These are phyloP conservation scores for Scrobipalpa atriplicella DNA, from an alignment of 2,888 invertebrate species.

Conservation along the genomic window DNA sequence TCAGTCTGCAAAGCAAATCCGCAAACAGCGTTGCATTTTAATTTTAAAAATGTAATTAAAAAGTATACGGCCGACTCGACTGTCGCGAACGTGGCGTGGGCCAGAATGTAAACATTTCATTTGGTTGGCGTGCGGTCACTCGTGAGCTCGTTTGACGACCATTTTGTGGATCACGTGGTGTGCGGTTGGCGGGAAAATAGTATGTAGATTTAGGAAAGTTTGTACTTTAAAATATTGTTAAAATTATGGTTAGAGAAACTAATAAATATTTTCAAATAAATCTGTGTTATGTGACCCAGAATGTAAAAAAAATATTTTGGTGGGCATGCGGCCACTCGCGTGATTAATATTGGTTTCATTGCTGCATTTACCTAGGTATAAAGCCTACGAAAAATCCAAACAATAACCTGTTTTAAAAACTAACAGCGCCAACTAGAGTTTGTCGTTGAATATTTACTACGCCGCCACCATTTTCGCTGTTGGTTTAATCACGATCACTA, in stretches of 20 bases:
- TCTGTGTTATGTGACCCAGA: too few relatives aligned
- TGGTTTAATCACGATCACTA: too few relatives aligned
- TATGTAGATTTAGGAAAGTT: neutral
- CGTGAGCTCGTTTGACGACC: slow-evolving; percentile 49
- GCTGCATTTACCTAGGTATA: too few relatives aligned
- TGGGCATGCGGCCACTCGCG: too few relatives aligned
- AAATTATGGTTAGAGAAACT: neutral
- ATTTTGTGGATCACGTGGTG: slow-evolving; percentile 40
- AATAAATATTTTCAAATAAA: too few relatives aligned
- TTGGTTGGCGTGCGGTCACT: slow-evolving; percentile 60
- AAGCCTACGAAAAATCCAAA: too few relatives aligned
- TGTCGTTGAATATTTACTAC: too few relatives aligned
- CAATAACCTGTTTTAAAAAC: too few relatives aligned
- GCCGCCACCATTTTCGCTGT: too few relatives aligned
- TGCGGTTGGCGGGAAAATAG: slow-evolving; percentile 26
- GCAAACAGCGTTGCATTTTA: slow-evolving; percentile 53
- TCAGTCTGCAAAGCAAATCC: slow-evolving; percentile 36
- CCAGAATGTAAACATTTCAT: slow-evolving; percentile 53
- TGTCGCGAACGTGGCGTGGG: slow-evolving; percentile 44
- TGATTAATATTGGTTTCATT: too few relatives aligned
- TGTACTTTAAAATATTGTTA: neutral
- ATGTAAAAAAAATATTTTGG: too few relatives aligned
- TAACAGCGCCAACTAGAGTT: too few relatives aligned
- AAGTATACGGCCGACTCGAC: slow-evolving; percentile 43
- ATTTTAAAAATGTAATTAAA: slow-evolving; percentile 64